phyloP scores from a whole-genome alignment of 1,140 invertebrate species.

The Mamestra configurata region DNA sequence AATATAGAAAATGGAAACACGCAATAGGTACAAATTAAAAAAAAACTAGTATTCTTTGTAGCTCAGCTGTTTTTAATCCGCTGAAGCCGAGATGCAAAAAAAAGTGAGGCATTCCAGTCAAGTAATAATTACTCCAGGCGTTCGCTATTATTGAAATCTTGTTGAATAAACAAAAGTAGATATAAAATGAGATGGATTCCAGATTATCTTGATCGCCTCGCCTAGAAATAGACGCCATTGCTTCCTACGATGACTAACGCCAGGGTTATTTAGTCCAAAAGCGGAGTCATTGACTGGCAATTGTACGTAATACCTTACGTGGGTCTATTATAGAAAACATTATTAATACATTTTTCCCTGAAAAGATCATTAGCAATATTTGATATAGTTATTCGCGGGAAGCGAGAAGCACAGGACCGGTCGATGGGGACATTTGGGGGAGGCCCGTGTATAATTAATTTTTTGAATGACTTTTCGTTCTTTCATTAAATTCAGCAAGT shows the following conservation, averaged over 20 bases:
- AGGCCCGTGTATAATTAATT: too few species aligned
- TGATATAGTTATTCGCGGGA: background rate
- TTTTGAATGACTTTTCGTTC: too few species aligned
- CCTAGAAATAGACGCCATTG: slow-evolving; percentile 5
- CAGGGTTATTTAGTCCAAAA: background rate
- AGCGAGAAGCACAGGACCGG: too few species aligned
- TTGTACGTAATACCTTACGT: background rate
- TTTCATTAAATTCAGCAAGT: too few species aligned
- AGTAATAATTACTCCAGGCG: slow-evolving; percentile 9
- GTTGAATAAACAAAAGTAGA: background rate
- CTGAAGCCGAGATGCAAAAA: background rate
- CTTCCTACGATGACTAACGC: background rate
- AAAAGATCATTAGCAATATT: too few species aligned
- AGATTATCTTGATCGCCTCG: background rate
- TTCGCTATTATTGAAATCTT: background rate
- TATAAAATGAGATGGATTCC: slow-evolving; percentile 28
- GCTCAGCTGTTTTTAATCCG: background rate
- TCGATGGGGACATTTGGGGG: too few species aligned
- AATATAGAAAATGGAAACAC: background rate
- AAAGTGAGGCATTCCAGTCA: slow-evolving; percentile 12
- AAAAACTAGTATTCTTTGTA: background rate
- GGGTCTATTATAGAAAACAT: too few species aligned
- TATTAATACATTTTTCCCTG: too few species aligned
- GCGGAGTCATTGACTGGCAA: background rate
- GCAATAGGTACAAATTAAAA: background rate